Base-by-base conservation (phyloP, 2,888 invertebrate species). In the Arrhopalites spinosus region DNA sequence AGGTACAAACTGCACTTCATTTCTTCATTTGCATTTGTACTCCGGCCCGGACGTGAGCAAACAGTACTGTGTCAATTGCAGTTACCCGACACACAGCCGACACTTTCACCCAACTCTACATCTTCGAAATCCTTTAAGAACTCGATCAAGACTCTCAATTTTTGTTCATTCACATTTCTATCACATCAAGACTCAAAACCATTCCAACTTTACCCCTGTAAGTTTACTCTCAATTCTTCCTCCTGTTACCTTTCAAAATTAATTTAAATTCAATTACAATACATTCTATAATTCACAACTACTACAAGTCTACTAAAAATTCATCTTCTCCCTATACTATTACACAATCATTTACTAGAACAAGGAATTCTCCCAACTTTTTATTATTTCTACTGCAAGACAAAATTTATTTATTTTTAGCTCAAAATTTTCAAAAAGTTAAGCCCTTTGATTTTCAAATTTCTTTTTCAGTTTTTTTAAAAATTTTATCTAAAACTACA, bases 21-120 rank as follows among this genome's bases (percentile, higher is more conserved):
- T 82, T 82, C 78, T 80, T 82, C 81, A 81, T 81, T 82, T 82
- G 80, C 81, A 81, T 82, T 80, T 81, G 78, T 80, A 77, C 78
- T 79, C 76, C 67, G 72, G 76, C 56, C 71, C 68, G 78, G 80
- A 78, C 78, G 79, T 78, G 78, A 80, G 78, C 76, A 76, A 45
- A 68, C 15, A 47, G 67, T 68, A 68, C 72, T 75, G 73, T 74
- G 73, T 76, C 78, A 73, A 64, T 71, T 74, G 71, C 75, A 74
- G 56, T 69, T 74, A 61, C 61, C 25, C 74, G 13, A 66, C 66
- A 59, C 23, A 59, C 25, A 25, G 13, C 8, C 25, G 23, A 1
- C 53, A 53, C 73, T 56, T 59, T 63, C 64, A 64, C 63, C 27
- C 50, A 43, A 30, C 47, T 30, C 3, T 23, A 56, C 56, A 30